These are phyloP conservation scores for Orthosia gothica DNA, from an alignment of 2,888 invertebrate species.

Conservation along the genomic window DNA sequence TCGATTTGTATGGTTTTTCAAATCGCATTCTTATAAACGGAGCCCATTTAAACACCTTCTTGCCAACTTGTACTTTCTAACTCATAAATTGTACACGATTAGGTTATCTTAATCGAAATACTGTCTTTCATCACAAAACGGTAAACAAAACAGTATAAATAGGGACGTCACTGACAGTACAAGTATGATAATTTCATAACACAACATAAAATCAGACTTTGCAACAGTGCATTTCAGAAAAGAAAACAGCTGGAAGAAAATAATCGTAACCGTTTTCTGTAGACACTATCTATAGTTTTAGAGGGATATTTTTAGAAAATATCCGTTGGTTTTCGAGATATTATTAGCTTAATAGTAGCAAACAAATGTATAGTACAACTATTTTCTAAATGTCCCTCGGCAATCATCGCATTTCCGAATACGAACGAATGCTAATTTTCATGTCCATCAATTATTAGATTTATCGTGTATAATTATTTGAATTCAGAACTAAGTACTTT, in stretches of 20 bases:
- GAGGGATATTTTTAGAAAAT: slow-evolving; percentile 28
- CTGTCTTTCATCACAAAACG: slow-evolving; percentile 8
- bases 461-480: no score
- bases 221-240: neutral
- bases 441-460: no score
- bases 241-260: neutral
- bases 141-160: neutral
- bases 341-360: slow-evolving; percentile 10
- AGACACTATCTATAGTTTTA: neutral
- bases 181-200: neutral
- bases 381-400: no score
- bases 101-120: neutral
- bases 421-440: no score
- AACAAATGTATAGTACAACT: slow-evolving; percentile 9
- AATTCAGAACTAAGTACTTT: no score
- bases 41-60: neutral
- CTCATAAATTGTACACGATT: slow-evolving; percentile 18
- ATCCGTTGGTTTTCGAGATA: slow-evolving; percentile 17
- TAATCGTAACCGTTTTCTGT: neutral
- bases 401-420: no score
- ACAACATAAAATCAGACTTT: slow-evolving; percentile 27
- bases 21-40: neutral
- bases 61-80: slow-evolving; percentile 14
- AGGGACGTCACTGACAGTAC: neutral
- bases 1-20: neutral